These are phyloP conservation scores for Drosophila pseudotalamancana DNA, from an alignment of 2,888 invertebrate species.

Conservation along the genomic window DNA sequence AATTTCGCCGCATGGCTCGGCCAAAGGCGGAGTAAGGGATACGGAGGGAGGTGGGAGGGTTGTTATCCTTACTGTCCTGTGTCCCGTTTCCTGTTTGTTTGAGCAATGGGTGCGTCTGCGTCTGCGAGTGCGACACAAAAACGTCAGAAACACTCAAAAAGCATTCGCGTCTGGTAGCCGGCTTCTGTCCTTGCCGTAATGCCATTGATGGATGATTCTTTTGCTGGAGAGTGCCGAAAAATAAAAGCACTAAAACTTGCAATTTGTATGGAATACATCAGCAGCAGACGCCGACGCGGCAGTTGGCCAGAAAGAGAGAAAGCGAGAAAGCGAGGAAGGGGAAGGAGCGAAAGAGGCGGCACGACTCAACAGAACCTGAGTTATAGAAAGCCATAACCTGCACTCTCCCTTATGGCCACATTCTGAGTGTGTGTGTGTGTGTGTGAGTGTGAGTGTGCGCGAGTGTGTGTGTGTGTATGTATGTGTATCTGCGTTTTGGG, in stretches of 20 bases:
- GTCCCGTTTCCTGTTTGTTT: conserved; percentile 9
- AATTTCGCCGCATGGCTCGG: conserved; percentile 51
- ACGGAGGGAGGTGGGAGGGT: too few relatives aligned
- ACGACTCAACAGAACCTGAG: conserved; percentile 62
- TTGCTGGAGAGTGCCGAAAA: conserved; percentile 58
- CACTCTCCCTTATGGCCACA: conserved; percentile 56
- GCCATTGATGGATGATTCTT: conserved; percentile 82
- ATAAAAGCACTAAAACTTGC: conserved; percentile 77
- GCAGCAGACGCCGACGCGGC: conserved; percentile 46
- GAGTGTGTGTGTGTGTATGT: conserved; percentile 22
- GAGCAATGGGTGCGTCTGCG: conserved; percentile 38
- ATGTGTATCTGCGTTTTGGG: conserved; percentile 19
- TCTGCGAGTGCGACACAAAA: conserved; percentile 78
- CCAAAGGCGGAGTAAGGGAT: too few relatives aligned
- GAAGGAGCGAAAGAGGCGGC: too few relatives aligned
- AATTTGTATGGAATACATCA: conserved; percentile 80
- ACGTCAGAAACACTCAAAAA: conserved; percentile 78
- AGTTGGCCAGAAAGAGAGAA: conserved; percentile 60
- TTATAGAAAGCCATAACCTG: conserved; percentile 79
- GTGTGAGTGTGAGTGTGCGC: conserved; percentile 9
- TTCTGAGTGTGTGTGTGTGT: conserved; percentile 8
- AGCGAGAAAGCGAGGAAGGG: too few relatives aligned
- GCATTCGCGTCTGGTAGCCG: conserved; percentile 47
- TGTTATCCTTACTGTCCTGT: conserved; percentile 21
- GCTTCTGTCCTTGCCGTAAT: conserved; percentile 67